These are phyloP conservation scores for Drosophila sproati DNA, from an alignment of 1,140 invertebrate genomes.

Conservation along the genomic window DNA sequence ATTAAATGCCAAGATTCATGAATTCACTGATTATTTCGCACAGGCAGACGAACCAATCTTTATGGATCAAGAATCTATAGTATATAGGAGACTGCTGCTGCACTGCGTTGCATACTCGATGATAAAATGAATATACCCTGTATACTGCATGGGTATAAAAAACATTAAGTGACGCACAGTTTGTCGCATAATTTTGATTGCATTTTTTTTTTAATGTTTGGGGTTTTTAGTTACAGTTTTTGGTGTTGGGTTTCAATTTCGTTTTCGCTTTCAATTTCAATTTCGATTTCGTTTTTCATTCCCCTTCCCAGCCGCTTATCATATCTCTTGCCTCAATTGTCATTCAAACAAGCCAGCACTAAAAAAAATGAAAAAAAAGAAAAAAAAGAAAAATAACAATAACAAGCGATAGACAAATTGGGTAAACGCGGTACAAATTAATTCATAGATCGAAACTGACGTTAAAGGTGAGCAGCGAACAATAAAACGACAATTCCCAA, in stretches of 20 bases:
- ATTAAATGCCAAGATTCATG: no score
- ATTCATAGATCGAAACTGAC: slow-evolving; percentile 51
- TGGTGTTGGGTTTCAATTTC: slow-evolving; percentile 36
- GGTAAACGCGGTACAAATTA: slow-evolving; percentile 56
- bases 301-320: slow-evolving; percentile 23
- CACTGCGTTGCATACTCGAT: no score
- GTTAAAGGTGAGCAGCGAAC: slow-evolving; percentile 32
- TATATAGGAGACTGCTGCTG: no score
- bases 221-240: slow-evolving; percentile 12
- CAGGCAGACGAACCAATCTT: no score
- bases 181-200: slow-evolving; percentile 31
- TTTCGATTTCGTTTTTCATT: slow-evolving; percentile 33
- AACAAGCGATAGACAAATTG: slow-evolving; percentile 38
- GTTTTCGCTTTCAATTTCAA: slow-evolving; percentile 28
- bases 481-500: slow-evolving; percentile 39
- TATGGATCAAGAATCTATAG: no score
- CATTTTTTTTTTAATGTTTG: slow-evolving; percentile 23
- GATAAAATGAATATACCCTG: background rate
- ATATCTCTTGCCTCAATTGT: slow-evolving; percentile 46
- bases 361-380: slow-evolving; percentile 10
- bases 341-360: slow-evolving; percentile 43
- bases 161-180: slow-evolving; percentile 19
- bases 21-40: no score
- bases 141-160: no score
- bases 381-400: slow-evolving; percentile 9